These are phyloP conservation scores for Scaptomyza cyrtandrae DNA, from an alignment of 2,888 invertebrate genomes.

Conservation along the genomic window DNA sequence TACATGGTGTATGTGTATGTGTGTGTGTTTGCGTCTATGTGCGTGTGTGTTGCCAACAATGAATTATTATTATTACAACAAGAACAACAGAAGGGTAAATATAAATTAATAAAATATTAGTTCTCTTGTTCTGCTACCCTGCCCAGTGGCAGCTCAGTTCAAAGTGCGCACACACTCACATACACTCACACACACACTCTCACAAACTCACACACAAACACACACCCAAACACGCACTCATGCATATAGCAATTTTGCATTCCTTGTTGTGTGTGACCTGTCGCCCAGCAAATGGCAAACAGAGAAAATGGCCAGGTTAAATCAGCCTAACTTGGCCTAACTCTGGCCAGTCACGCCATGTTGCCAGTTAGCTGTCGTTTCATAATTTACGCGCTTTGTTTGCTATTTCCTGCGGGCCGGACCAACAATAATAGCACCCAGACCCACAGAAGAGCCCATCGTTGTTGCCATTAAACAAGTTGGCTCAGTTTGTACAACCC, in stretches of 20 bases:
- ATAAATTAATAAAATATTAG: conserved; percentile 79
- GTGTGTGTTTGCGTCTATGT: conserved; percentile 10
- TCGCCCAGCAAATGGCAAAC: conserved; percentile 14
- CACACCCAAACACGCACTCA: neutral
- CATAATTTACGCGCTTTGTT: conserved; percentile 79
- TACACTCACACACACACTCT: conserved; percentile 17
- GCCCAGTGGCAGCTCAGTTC: conserved; percentile 17
- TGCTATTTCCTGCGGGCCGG: conserved; percentile 70
- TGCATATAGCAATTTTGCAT: conserved; percentile 49
- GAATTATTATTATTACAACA: conserved; percentile 77
- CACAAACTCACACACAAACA: neutral
- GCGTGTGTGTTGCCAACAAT: conserved; percentile 62
- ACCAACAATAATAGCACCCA: conserved; percentile 8
- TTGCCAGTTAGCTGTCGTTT: conserved; percentile 72
- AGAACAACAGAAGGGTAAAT: conserved; percentile 58
- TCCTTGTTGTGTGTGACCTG: conserved; percentile 42
- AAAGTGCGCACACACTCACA: conserved; percentile 32
- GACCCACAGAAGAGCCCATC: neutral
- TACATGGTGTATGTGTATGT: conserved; percentile 18
- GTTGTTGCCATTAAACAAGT: conserved; percentile 46
- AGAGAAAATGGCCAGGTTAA: conserved; percentile 46
- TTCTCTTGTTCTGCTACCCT: conserved; percentile 46
- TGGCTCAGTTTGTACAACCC: conserved; percentile 50
- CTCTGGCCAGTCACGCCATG: conserved; percentile 71
- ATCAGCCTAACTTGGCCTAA: conserved; percentile 52